These are phyloP conservation scores for Neotragus pygmaeus DNA, from an alignment of 2,113 vertebrate genomes.

Conservation along the genomic window DNA sequence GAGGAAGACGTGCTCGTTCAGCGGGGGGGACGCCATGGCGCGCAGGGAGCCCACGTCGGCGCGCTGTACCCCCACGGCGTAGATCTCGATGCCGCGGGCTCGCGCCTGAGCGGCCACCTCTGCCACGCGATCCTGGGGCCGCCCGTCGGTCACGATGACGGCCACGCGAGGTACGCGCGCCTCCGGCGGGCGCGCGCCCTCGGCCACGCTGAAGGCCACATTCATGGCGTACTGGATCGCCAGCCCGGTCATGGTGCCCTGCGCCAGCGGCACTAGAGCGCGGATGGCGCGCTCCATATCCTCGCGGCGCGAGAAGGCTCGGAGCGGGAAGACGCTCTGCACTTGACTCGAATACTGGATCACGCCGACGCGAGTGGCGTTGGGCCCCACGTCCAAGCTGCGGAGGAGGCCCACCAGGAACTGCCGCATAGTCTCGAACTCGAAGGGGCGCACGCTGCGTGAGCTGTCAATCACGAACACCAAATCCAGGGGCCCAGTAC, in stretches of 20 bases:
- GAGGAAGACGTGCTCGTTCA: constrained; percentile 95
- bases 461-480: constrained; percentile 98
- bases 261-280: constrained; percentile 90
- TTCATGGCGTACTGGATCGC: constrained; percentile 96
- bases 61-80: constrained; percentile 92
- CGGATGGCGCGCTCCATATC: constrained; percentile 93
- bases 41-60: constrained; percentile 94
- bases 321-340: constrained; percentile 93
- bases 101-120: constrained; percentile 93
- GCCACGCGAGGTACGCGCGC: constrained; percentile 89
- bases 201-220: constrained; percentile 87
- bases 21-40: constrained; percentile 93
- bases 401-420: constrained; percentile 95
- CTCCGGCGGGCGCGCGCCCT: constrained; percentile 85
- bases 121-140: constrained; percentile 94
- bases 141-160: constrained; percentile 93
- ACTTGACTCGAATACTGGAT: constrained; percentile 99
- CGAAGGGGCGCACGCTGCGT: constrained; percentile 93
- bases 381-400: constrained; percentile 88
- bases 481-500: constrained; percentile 91
- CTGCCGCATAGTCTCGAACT: constrained; percentile 96
- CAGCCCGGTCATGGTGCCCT: constrained; percentile 97
- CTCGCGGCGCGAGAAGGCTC: constrained; percentile 81
- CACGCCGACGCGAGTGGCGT: constrained; percentile 90
- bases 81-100: constrained; percentile 93